Evolutionary conservation across 2,888 invertebrate species (phyloP), one percentile per base, ranked within the genome.

Genomic region (Teleogryllus oceanicus): DNA sequence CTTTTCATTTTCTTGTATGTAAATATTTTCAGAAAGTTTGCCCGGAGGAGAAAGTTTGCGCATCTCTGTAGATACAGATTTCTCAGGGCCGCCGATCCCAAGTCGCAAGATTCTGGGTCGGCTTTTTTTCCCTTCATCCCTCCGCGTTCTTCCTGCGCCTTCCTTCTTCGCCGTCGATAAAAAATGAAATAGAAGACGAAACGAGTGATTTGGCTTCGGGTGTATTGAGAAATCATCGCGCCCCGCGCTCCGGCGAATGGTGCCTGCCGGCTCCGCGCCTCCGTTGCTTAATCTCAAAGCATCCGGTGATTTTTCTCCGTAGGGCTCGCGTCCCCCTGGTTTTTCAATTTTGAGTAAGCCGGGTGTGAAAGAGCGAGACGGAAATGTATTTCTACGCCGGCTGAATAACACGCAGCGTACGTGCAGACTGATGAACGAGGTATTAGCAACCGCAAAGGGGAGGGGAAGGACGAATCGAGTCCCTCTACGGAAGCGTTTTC

Each of bases 61-160:
- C 62, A 37, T 62, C n/a, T 62, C 62, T 62, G 62, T 62, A 18
- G 62, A 62, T 62, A 62, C 62, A 62, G 62, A 62, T 62, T 62
- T 62, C 62, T 62, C n/a, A 18, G 62, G 62, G n/a, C n/a, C 62
- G n/a, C 13, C n/a, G 37, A 37, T 37, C 37, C 8, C 37, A 37
- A 37, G 37, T 37, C 37, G 37, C 37, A 37, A 37, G 37, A 37
- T 8, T 37, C 8, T 37, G 1, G 5, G 37, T 37, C 37, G 37
- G 8, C 37, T 37, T 37, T 37, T 37, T 37, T 37, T 37, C 8
- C 37, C 37, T 37, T 8, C 37, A 37, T 37, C 37, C 37, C 37
- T 37, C 37, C 37, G 8, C 37, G 37, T 5, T 37, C 37, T 37
- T 5, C 37, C 37, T 37, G 37, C 8, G 37, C 37, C 37, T 37